Evolutionary conservation across 2,797 vertebrate genomes (phyloP).

Genomic region (Danio tinwini): DNA sequence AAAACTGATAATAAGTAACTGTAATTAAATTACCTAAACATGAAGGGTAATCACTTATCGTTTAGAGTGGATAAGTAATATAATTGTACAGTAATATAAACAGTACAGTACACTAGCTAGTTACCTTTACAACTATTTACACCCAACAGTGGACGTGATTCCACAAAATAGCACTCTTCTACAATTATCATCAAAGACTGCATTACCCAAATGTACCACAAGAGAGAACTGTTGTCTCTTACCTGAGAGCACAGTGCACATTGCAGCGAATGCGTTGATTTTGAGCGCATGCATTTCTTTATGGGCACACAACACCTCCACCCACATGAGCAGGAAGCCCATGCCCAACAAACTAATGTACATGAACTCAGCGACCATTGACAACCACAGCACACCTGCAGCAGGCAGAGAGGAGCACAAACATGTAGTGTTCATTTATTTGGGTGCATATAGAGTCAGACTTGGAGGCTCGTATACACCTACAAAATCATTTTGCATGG

Average conservation of each 20-base stretch:
- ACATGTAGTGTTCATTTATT: not conserved
- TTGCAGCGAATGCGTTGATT: slow-evolving; percentile 85
- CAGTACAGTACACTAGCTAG: too few species aligned
- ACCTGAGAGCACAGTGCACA: slow-evolving; percentile 87
- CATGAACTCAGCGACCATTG: slow-evolving; percentile 83
- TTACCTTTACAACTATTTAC: too few species aligned
- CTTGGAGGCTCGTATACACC: not conserved
- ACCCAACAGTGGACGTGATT: not conserved
- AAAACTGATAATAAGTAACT: too few species aligned
- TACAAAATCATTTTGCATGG: not conserved
- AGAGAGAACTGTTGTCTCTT: not conserved
- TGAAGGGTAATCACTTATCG: too few species aligned
- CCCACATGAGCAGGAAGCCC: slow-evolving; percentile 87
- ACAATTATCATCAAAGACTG: not conserved
- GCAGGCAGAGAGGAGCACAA: slow-evolving; percentile 34
- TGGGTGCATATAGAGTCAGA: not conserved
- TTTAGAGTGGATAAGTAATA: too few species aligned
- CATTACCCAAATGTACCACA: not conserved
- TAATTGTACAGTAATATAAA: too few species aligned
- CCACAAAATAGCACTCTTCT: not conserved
- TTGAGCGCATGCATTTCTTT: slow-evolving; percentile 85
- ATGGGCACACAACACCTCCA: slow-evolving; percentile 80
- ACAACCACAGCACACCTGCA: slow-evolving; percentile 81
- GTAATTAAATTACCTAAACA: too few species aligned
- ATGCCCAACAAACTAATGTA: slow-evolving; percentile 84